A percentile compares a stretch with the other conserved stretches of the same genome.
These are phyloP conservation scores for Poecilia latipinna DNA, from an alignment of 2,113 vertebrate species.

Conservation along the genomic window DNA sequence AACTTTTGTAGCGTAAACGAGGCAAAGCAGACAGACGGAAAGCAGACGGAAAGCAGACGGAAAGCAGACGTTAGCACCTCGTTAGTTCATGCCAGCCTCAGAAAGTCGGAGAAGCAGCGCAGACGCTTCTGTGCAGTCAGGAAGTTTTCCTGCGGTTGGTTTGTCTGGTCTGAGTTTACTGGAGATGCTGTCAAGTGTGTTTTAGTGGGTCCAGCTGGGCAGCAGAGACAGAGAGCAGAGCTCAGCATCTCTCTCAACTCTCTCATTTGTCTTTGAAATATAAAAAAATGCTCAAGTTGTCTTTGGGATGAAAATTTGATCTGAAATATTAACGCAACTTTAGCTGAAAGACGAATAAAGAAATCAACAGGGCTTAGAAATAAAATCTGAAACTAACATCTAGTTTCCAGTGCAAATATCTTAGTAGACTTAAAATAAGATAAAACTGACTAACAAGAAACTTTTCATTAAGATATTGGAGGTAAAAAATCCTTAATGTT, in stretches of 20 bases:
- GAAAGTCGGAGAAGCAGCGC: conserved; percentile 26
- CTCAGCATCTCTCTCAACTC: neutral
- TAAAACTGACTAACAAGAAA: too few relatives aligned
- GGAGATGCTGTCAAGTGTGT: conserved; percentile 4
- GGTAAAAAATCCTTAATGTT: too few relatives aligned
- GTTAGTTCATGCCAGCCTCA: conserved; percentile 20
- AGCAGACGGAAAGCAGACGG: neutral
- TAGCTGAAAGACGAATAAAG: neutral
- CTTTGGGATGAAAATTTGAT: neutral
- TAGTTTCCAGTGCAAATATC: too few relatives aligned
- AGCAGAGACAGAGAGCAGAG: conserved; percentile 47
- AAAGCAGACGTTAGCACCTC: conserved; percentile 20
- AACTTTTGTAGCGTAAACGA: neutral
- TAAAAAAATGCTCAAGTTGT: neutral
- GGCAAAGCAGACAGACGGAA: neutral
- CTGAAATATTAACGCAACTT: neutral
- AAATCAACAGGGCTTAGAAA: too few relatives aligned
- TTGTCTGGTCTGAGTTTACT: conserved; percentile 2
- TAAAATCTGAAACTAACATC: too few relatives aligned
- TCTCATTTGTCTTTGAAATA: too few relatives aligned
- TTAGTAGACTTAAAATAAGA: too few relatives aligned
- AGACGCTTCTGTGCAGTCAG: conserved; percentile 22
- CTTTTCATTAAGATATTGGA: too few relatives aligned
- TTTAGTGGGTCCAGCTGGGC: conserved; percentile 46
- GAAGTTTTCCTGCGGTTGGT: conserved; percentile 17